Evolutionary conservation across 2,888 invertebrate species (phyloP), one percentile per base, ranked within the genome.

Genomic region (Drosophila paracracens): DNA sequence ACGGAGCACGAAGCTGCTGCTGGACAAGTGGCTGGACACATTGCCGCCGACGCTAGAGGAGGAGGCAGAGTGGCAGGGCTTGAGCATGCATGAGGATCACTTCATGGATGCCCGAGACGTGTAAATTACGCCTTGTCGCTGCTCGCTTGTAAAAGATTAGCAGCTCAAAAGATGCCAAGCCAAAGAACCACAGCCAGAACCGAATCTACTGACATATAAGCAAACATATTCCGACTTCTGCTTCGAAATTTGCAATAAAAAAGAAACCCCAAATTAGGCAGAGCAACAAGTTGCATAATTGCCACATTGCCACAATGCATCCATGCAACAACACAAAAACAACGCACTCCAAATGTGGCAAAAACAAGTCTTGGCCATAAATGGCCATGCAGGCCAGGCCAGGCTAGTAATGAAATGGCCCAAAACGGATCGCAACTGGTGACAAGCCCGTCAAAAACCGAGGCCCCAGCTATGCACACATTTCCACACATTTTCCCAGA

Each of bases 11-110:
- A 21, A 16, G 6, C 31, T 16, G 21, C 6, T n/a, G 13, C 46
- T n/a, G 6, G 78, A 78, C 6, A 35, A 25, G 4, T 78, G 73
- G 73, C 54, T 52, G 16, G 79, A 73, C 40, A 51, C 29, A 4
- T 0, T 57, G 11, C 0, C 46, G 40, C 40, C 38, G 10, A 59
- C 50, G 8, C 29, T 2, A 5, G 53, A 61, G 46, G 76, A 81
- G 18, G 31, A 58, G 16, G 40, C 36, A 2, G 46, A 61, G 2
- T 52, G 29, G 46, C 52, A 21, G 2, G 29, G 43, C 8, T 2
- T 33, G 16, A n/a, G 7, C 2, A 35, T 2, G 1, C 61, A 71
- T 0, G 38, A 60, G 29, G 64, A 76, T n/a, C 31, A 53, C 1
- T 81, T 65, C 27, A 27, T 11, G 33, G 81, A 76, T 4, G 43